Conservation (phyloP, 2,888 invertebrate genomes). For the Drosophila merina region DNA sequence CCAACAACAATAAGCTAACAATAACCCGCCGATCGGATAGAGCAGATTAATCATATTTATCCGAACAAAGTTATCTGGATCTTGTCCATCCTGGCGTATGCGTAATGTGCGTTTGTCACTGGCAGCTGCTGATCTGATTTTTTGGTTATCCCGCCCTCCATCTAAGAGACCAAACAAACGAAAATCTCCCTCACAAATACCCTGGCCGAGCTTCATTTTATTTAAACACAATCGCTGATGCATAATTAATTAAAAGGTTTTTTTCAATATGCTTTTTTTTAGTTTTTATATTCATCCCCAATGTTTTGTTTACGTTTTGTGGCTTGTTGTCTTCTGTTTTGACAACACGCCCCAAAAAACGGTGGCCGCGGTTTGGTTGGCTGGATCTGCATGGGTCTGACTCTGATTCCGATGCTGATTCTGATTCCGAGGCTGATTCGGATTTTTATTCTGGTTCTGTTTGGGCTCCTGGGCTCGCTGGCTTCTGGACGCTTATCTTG, state of each 20-base stretch:
- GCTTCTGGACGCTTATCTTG: constrained; percentile 71
- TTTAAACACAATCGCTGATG: constrained; percentile 80
- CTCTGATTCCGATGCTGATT: constrained; percentile 13
- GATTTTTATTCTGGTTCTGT: constrained; percentile 21
- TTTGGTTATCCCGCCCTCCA: constrained; percentile 24
- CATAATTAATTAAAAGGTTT: constrained; percentile 80
- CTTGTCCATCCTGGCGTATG: constrained; percentile 55
- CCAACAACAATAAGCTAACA: background rate
- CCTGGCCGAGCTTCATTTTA: constrained; percentile 63
- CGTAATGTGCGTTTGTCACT: constrained; percentile 38
- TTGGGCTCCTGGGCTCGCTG: constrained; percentile 10
- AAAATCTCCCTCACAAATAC: constrained; percentile 50
- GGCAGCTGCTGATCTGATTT: constrained; percentile 24
- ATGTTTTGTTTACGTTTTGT: constrained; percentile 38
- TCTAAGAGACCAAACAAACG: constrained; percentile 17
- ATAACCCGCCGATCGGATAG: background rate
- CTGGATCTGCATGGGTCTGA: constrained; percentile 44
- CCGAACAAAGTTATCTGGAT: constrained; percentile 27
- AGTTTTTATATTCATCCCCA: constrained; percentile 1
- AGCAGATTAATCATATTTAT: constrained; percentile 10
- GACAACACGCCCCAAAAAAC: constrained; percentile 70
- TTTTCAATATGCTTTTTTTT: constrained; percentile 45
- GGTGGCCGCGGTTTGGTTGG: constrained; percentile 45
- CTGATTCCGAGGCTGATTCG: constrained; percentile 4
- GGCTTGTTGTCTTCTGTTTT: constrained; percentile 45